Base-by-base conservation (phyloP, 2,888 invertebrate species). In the Acleris laterana region DNA sequence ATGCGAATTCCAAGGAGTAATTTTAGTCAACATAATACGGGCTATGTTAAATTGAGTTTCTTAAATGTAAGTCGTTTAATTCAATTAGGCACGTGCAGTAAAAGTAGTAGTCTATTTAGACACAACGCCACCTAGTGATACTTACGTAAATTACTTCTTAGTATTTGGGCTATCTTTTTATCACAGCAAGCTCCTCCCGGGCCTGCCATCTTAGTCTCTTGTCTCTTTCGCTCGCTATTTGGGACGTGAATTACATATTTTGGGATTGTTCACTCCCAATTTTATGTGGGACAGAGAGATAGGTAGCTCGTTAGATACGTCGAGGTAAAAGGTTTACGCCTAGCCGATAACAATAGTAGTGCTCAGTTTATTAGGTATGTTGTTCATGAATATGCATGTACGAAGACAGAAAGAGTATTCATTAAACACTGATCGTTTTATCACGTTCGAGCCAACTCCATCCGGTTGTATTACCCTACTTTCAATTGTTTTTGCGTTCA, bases 1-100 rank as follows among this genome's bases (percentile, higher is more conserved):
- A 51, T 38, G 65, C 65, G 65, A 66, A 66, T 65, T 55, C 55
- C 49, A 50, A 42, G 60, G 58, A 50, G 42, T 55, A 44, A 17
- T 61, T 56, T n/a, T 22, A 28, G 25, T 56, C 17, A 56, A 50
- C 49, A 19, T 16, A 56, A 50, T 44, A 42, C 25, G 16, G 46
- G 38, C 0, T 49, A 20, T 16, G 38, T 55, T 20, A 28, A 32
- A 20, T 20, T 9, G 25, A 46, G 32, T 49, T 7, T 32, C n/a
- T 55, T 38, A 25, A n/a, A 32, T 20, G 53, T 19, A 19, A 46
- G n/a, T 16, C 32, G n/a, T 17, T 16, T 22, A 22, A 38, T 4
- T 48, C 38, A 42, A 51, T 46, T 25, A 28, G 6, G 42, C 59
- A 25, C 55, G 48, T 48, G 32, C 20, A 19, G 9, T 50, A 16